Evolutionary conservation across 2,888 invertebrate species (phyloP), one percentile per base, ranked within the genome.

Genomic region (Conomelus anceps): DNA sequence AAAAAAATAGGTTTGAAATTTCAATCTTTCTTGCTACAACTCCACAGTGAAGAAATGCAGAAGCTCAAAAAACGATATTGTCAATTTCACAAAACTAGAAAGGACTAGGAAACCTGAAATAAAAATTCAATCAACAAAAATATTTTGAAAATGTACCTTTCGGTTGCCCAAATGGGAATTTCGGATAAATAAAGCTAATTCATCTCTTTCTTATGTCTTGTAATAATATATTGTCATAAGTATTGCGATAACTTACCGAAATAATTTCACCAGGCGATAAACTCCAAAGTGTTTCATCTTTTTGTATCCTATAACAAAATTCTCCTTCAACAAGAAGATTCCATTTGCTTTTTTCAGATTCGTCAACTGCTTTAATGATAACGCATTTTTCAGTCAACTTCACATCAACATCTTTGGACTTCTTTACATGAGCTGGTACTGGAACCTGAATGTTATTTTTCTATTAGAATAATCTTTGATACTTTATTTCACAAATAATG

Each of bases 241-340:
- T 20, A 85, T 23, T n/a, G n/a, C n/a, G 17, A 85, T 9, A 11
- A 23, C 88, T 88, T 86, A 96, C 94, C 94, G 95, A 93, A 93
- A 94, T 91, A 94, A 94, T 93, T 93, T 95, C 93, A 92, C 95
- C 94, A 93, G 96, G 94, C 93, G 93, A 95, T 88, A 97, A 93
- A 88, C 96, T 97, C 98, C 98, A 98, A 91, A 97, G 94, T 29
- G 96, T 96, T 90, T 97, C 97, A 87, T 95, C 94, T 89, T 95
- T 94, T 92, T 96, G 96, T 63, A 96, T 95, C 92, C 96, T 96
- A 93, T 95, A 95, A 29, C 95, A 94, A 0, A 97, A 93, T 23
- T 95, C 94, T 90, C 96, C 97, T 90, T 95, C 94, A 3, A 97
- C 93, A n/a, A 96, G 93, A 0, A 91, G 92, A 0, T 92, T 91